These are phyloP conservation scores for Hesperia comma DNA, from an alignment of 2,888 invertebrate species.

Conservation along the genomic window DNA sequence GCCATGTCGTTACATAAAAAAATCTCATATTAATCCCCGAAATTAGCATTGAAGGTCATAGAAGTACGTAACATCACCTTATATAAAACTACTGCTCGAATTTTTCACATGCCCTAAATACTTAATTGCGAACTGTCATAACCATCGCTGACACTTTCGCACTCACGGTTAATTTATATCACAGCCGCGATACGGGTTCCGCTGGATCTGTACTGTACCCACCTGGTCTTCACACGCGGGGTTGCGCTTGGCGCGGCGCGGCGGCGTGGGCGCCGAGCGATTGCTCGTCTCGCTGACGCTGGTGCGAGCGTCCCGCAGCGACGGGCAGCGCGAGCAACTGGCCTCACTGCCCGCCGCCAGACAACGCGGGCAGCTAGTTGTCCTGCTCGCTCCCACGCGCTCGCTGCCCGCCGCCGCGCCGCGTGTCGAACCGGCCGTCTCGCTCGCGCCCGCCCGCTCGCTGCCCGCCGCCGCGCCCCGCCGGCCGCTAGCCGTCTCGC, in stretches of 20 bases:
- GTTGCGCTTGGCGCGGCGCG: conserved; percentile 54
- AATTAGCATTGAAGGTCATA: too few relatives aligned
- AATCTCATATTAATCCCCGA: too few relatives aligned
- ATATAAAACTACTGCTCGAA: too few relatives aligned
- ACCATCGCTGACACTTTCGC: too few relatives aligned
- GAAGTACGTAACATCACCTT: too few relatives aligned
- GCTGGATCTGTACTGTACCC: conserved; percentile 30
- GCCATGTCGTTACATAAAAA: too few relatives aligned
- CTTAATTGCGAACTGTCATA: too few relatives aligned
- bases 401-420: conserved; percentile 48
- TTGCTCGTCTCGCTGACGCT: conserved; percentile 42
- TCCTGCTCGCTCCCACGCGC: conserved; percentile 47
- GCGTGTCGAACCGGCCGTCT: conserved; percentile 52
- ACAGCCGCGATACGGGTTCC: too few relatives aligned
- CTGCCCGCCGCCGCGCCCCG: conserved; percentile 42
- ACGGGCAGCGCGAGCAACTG: conserved; percentile 45
- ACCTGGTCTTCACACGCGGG: conserved; percentile 47
- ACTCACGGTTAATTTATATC: too few relatives aligned
- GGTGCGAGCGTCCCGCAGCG: conserved; percentile 40
- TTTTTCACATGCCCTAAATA: too few relatives aligned
- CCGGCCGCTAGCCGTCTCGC: conserved; percentile 44
- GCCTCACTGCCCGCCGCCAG: conserved; percentile 51
- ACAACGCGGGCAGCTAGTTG: conserved; percentile 48
- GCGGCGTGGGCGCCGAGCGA: conserved; percentile 57
- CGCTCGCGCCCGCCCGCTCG: neutral